phyloP scores from a whole-genome alignment of 1,140 invertebrate genomes.

The Pseudomyrmex cubaensis region DNA sequence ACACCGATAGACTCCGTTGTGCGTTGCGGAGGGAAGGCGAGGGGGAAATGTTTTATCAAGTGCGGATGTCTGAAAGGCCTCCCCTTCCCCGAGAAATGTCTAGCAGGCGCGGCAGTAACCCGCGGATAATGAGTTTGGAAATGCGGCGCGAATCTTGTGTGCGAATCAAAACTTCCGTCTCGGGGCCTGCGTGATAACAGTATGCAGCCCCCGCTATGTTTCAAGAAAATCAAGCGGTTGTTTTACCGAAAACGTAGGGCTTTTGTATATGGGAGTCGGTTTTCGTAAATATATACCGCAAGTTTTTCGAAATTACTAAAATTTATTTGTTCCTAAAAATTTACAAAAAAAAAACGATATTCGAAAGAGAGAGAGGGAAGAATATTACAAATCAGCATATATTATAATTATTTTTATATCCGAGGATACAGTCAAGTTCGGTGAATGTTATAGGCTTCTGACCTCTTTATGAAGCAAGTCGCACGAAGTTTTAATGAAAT shows the following conservation, averaged over 20 bases:
- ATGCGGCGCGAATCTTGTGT: slow-evolving; percentile 13
- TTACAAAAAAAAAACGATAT: neutral
- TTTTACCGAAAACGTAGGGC: neutral
- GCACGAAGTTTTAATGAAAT: slow-evolving; percentile 56
- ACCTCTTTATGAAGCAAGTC: slow-evolving; percentile 16
- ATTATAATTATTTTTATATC: slow-evolving; percentile 11
- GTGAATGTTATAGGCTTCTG: neutral
- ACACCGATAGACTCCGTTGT: slow-evolving; percentile 19
- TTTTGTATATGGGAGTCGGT: neutral
- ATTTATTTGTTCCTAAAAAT: neutral
- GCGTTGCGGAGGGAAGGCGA: neutral
- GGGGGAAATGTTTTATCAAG: slow-evolving; percentile 68
- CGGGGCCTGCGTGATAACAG: slow-evolving; percentile 5
- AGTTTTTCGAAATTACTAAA: neutral
- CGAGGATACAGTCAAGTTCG: neutral
- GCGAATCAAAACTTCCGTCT: neutral
- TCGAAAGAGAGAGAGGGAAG: neutral
- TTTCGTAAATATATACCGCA: neutral
- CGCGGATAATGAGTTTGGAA: slow-evolving; percentile 25
- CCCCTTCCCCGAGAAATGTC: slow-evolving; percentile 27
- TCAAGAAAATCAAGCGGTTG: slow-evolving; percentile 9
- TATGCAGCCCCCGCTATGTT: neutral
- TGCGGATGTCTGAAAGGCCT: slow-evolving; percentile 42
- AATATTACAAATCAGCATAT: neutral
- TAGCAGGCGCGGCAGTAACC: neutral